These are phyloP conservation scores for Sesamia nonagrioides DNA, from an alignment of 1,140 invertebrate genomes.

Conservation along the genomic window DNA sequence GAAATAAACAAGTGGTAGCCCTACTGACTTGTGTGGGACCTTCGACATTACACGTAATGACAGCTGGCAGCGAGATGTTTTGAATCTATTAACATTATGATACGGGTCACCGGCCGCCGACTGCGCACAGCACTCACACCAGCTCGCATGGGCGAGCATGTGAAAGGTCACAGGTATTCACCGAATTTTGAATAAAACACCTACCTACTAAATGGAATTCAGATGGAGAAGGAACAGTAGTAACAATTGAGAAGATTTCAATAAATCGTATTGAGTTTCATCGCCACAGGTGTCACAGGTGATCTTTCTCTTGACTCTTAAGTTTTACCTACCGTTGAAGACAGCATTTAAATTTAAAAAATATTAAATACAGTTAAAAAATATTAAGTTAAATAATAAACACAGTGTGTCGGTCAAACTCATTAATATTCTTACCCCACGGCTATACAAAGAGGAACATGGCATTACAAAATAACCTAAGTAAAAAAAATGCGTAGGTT, in stretches of 20 bases:
- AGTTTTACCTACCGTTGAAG: too few relatives aligned
- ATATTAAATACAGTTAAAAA: too few relatives aligned
- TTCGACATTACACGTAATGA: slow-evolving; percentile 54
- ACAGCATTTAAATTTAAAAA: too few relatives aligned
- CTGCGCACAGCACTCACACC: not conserved
- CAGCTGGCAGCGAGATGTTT: slow-evolving; percentile 49
- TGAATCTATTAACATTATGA: slow-evolving; percentile 47
- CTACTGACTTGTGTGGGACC: not conserved
- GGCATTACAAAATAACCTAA: not conserved
- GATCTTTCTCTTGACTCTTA: too few relatives aligned
- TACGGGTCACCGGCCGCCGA: slow-evolving; percentile 33
- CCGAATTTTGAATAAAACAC: too few relatives aligned
- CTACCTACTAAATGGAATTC: too few relatives aligned
- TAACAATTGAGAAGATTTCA: too few relatives aligned
- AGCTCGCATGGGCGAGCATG: not conserved
- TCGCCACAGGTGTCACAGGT: too few relatives aligned
- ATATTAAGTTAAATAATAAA: too few relatives aligned
- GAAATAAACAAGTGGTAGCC: not conserved
- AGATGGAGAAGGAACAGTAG: too few relatives aligned
- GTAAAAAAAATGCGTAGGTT: not conserved
- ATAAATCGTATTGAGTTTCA: too few relatives aligned
- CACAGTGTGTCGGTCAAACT: too few relatives aligned
- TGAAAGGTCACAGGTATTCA: not conserved
- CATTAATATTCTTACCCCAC: not conserved
- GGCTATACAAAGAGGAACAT: not conserved